Base-by-base conservation (phyloP, 2,888 invertebrate species). In the Eristalis arbustorum region DNA sequence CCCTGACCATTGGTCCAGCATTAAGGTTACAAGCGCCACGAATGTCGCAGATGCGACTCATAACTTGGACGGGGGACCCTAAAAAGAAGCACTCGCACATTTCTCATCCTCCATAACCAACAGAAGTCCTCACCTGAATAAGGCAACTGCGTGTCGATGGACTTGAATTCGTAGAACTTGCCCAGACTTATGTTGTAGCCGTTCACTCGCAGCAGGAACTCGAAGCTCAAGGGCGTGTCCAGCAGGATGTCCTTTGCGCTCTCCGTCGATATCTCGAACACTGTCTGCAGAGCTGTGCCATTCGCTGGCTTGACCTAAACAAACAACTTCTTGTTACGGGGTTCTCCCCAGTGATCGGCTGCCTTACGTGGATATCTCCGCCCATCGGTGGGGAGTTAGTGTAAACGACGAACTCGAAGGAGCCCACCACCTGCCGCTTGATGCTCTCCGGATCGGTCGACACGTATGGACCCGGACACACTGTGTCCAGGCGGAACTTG, bases 401-500 rank as follows among this genome's bases (percentile, higher is more conserved):
- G 59, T 85, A 61, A 11, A 88, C 37, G 23, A 84, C 88, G 40
- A 88, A 88, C 28, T 88, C 88, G 31, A 88, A 79, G 14, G 81
- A 84, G 22, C 88, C 78, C 0, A 88, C 84, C 37, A 84, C 73
- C 42, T 66, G 57, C 13, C 75, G 73, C 8, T 69, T 63, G 8
- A 56, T 34, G 64, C 78, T 82, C 5, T 88, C 82, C 6, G 63
- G 37, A 10, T 78, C 84, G 22, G 56, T 80, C 0, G 68, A 61
- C 3, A 75, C 23, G 25, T 88, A 82, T 2, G 78, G 81, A 11
- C 74, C 78, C 0, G 88, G 88, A 5, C 88, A 88, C 1, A 84
- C 77, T 1, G 88, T 79, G 49, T 88, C 84, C 0, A 88, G 78
- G 6, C 88, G 88, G 73, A 88, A 88, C 56, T 88, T 88, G 37